Evolutionary conservation across 2,888 invertebrate genomes (phyloP).

Genomic region (Tachina grossa): DNA sequence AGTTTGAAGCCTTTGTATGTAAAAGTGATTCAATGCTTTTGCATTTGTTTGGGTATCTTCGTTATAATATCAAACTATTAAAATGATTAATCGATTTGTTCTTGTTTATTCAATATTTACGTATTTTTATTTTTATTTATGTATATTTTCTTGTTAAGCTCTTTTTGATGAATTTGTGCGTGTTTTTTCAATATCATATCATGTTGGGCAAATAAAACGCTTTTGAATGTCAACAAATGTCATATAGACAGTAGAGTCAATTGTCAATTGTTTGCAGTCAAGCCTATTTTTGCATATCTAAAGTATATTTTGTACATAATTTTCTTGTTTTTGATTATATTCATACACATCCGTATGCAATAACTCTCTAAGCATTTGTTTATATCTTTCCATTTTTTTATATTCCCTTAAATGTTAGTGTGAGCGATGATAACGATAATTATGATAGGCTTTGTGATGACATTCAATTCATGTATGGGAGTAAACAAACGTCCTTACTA

Average conservation of each 20-base stretch:
- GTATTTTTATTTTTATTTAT: slow-evolving; percentile 18
- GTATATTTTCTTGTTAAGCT: slow-evolving; percentile 6
- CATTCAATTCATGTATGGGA: slow-evolving; percentile 21
- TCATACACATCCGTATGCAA: not conserved
- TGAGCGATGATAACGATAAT: slow-evolving; percentile 27
- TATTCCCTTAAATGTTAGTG: not conserved
- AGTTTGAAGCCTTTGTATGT: not conserved
- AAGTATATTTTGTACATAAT: not conserved
- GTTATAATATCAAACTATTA: slow-evolving; percentile 53
- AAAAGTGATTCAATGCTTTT: not conserved
- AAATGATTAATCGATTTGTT: slow-evolving; percentile 74
- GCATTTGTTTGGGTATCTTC: not conserved
- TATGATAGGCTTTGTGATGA: slow-evolving; percentile 29
- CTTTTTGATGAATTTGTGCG: slow-evolving; percentile 5
- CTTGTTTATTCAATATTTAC: slow-evolving; percentile 64
- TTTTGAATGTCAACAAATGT: slow-evolving; percentile 54
- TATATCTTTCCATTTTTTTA: slow-evolving; percentile 40
- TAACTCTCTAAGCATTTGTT: not conserved
- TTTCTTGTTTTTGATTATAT: not conserved
- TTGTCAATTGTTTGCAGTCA: slow-evolving; percentile 1
- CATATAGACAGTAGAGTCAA: slow-evolving; percentile 7
- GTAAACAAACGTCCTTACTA: not conserved
- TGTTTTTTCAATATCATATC: slow-evolving; percentile 7
- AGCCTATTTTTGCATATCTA: slow-evolving; percentile 12
- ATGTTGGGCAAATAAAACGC: slow-evolving; percentile 50